These are phyloP conservation scores for Anhinga rufa DNA, from an alignment of 2,113 vertebrate genomes.

Conservation along the genomic window DNA sequence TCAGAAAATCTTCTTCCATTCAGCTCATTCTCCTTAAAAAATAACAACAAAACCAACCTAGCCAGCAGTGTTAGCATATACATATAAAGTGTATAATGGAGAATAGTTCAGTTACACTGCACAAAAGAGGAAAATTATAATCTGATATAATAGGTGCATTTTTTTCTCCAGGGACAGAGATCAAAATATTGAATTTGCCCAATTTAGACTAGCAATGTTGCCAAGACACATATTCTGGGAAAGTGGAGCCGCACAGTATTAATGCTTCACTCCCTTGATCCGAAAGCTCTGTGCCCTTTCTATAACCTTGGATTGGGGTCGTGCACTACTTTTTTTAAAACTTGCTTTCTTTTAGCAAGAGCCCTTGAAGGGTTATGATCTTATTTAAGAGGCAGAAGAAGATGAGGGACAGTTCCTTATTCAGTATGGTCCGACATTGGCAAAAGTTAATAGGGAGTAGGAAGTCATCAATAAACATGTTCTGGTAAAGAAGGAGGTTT, in stretches of 20 bases:
- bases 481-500: neutral
- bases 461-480: neutral
- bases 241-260: neutral
- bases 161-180: neutral
- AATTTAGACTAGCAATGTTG: neutral
- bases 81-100: neutral
- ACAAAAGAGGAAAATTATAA: neutral
- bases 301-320: neutral
- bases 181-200: conserved; percentile 10
- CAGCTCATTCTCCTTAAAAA: neutral
- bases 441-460: neutral
- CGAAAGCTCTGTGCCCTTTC: neutral
- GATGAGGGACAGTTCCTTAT: neutral
- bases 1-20: neutral
- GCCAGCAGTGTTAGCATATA: neutral
- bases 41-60: neutral
- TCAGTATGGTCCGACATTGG: neutral
- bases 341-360: neutral
- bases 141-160: neutral
- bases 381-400: neutral
- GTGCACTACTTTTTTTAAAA: neutral
- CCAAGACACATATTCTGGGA: neutral
- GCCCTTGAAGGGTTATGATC: neutral
- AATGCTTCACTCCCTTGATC: neutral
- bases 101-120: neutral